Evolutionary conservation across 1,140 invertebrate species (phyloP).

Genomic region (Drosophila sp.): DNA sequence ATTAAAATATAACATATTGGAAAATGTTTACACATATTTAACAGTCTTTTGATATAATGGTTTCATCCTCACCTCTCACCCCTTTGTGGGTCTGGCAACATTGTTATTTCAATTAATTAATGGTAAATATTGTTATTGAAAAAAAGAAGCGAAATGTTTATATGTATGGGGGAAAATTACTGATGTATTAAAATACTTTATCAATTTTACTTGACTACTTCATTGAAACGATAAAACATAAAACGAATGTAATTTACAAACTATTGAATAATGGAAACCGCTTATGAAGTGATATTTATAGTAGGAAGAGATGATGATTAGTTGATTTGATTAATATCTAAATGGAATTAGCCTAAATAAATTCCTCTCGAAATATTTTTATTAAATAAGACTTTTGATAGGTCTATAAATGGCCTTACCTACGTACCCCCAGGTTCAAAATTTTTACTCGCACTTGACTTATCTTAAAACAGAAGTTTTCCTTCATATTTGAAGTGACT

Average conservation of each 20-base stretch:
- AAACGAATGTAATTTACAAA: not conserved
- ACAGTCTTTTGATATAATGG: conserved; percentile 6
- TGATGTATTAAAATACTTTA: not conserved
- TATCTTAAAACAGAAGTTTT: not conserved
- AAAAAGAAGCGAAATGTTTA: not conserved
- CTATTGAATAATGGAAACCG: not conserved
- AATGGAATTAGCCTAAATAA: too few relatives aligned
- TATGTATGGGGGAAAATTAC: not conserved
- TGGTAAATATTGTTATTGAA: not conserved
- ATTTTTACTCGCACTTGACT: not conserved
- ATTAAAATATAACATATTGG: conserved; percentile 2
- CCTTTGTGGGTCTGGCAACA: not conserved
- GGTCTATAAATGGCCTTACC: too few relatives aligned
- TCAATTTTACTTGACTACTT: conserved; percentile 1
- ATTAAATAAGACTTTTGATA: too few relatives aligned
- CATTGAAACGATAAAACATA: not conserved
- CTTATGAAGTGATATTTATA: not conserved
- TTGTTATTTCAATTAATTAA: conserved; percentile 13
- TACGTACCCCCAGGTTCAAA: too few relatives aligned
- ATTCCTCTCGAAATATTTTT: too few relatives aligned
- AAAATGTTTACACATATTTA: conserved; percentile 11
- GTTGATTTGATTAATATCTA: too few relatives aligned
- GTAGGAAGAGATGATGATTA: too few relatives aligned
- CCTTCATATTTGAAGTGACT: not conserved
- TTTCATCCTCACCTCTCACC: not conserved